These are phyloP conservation scores for Microtus ochrogaster DNA, from an alignment of 2,113 vertebrate genomes.

Conservation along the genomic window DNA sequence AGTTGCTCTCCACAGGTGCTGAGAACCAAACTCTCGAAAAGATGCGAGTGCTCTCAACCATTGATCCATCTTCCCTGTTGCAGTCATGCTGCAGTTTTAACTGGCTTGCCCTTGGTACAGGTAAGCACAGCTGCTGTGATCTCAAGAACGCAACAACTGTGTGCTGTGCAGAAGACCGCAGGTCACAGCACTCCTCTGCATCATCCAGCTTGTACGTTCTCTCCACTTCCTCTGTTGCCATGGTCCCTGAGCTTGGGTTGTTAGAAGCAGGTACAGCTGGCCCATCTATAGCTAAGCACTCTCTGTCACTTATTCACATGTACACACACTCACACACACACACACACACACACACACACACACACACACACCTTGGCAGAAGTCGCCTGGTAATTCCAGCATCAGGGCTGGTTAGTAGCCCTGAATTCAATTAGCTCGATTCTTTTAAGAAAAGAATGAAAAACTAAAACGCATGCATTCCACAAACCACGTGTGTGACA, in stretches of 20 bases:
- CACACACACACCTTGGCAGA: neutral
- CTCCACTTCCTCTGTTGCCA: neutral
- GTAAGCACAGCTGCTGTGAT: neutral
- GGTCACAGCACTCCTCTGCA: neutral
- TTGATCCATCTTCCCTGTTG: neutral
- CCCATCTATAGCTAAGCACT: neutral
- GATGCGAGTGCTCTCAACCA: neutral
- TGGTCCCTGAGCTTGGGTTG: neutral
- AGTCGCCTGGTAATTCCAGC: neutral
- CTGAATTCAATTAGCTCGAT: neutral
- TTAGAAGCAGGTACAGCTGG: neutral
- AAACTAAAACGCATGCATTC: neutral
- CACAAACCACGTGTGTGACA: neutral
- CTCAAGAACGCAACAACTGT: neutral
- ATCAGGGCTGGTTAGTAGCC: neutral
- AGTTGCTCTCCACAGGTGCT: neutral
- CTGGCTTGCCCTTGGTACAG: neutral
- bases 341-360: neutral
- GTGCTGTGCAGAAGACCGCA: neutral
- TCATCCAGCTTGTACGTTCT: neutral
- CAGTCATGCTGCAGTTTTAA: neutral
- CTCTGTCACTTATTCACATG: neutral
- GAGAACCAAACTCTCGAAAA: neutral
- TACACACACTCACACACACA: neutral
- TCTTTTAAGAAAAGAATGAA: constrained; percentile 11